These are phyloP conservation scores for Ooceraea biroi DNA, from an alignment of 1,140 invertebrate species.

Conservation along the genomic window DNA sequence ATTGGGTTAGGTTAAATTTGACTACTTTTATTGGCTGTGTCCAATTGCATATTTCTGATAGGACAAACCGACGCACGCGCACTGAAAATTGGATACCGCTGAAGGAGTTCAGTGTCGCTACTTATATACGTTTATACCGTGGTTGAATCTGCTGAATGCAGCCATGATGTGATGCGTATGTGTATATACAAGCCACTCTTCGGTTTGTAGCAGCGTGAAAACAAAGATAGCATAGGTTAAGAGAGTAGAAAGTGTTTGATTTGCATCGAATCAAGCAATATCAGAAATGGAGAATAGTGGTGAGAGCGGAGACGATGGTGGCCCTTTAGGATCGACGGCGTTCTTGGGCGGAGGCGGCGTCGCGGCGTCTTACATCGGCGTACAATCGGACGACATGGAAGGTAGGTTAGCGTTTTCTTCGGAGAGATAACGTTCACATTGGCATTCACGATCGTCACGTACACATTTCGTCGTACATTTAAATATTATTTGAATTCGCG, in stretches of 20 bases:
- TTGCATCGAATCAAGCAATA: conserved; percentile 6
- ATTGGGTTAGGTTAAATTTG: too few species aligned
- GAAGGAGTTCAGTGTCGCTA: too few species aligned
- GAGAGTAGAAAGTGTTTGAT: conserved; percentile 7
- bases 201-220: conserved; percentile 35
- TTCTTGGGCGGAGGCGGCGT: conserved; percentile 83
- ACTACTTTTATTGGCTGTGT: too few species aligned
- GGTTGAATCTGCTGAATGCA: too few species aligned
- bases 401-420: conserved; percentile 78
- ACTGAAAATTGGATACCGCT: too few species aligned
- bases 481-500: background rate
- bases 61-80: too few species aligned
- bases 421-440: too few species aligned
- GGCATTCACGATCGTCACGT: too few species aligned
- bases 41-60: too few species aligned
- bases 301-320: conserved; percentile 86
- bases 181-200: background rate
- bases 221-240: conserved; percentile 66
- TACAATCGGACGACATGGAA: conserved; percentile 86
- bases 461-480: background rate
- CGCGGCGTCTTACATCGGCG: conserved; percentile 82
- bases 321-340: conserved; percentile 79
- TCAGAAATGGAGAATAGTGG: conserved; percentile 86
- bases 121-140: too few species aligned
- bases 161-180: background rate